phyloP scores from a whole-genome alignment of 2,113 vertebrate species.

The Passer domesticus region DNA sequence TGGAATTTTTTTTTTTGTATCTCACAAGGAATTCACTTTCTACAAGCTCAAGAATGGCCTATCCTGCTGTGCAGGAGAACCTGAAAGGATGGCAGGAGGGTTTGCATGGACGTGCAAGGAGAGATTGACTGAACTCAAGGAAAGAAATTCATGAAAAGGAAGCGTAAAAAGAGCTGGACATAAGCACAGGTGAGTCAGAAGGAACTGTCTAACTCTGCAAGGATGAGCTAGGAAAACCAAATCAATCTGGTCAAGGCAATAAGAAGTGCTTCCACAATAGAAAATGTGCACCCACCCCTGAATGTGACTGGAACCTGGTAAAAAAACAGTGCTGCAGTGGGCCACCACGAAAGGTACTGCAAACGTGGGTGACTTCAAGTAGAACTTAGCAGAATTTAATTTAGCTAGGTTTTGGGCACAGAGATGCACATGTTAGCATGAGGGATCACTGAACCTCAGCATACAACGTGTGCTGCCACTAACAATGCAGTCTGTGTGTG shows the following conservation, averaged over 20 bases:
- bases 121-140: background rate
- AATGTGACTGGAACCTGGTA: background rate
- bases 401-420: background rate
- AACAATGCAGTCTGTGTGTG: background rate
- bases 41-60: background rate
- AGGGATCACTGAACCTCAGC: background rate
- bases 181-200: background rate
- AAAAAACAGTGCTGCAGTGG: background rate
- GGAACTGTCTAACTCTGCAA: background rate
- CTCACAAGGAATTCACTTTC: background rate
- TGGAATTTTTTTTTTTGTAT: background rate
- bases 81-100: background rate
- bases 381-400: background rate
- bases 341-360: background rate
- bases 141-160: background rate
- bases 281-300: background rate
- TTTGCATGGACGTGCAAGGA: background rate
- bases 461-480: background rate
- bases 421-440: background rate
- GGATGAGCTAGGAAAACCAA: background rate
- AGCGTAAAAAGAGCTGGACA: background rate
- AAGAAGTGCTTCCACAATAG: background rate
- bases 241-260: background rate
- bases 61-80: background rate
- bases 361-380: background rate